Percentiles rank a stretch among this genome's conserved stretches.
Conservation (phyloP, 2,113 vertebrate genomes). For the Diphyllodes magnificus region DNA sequence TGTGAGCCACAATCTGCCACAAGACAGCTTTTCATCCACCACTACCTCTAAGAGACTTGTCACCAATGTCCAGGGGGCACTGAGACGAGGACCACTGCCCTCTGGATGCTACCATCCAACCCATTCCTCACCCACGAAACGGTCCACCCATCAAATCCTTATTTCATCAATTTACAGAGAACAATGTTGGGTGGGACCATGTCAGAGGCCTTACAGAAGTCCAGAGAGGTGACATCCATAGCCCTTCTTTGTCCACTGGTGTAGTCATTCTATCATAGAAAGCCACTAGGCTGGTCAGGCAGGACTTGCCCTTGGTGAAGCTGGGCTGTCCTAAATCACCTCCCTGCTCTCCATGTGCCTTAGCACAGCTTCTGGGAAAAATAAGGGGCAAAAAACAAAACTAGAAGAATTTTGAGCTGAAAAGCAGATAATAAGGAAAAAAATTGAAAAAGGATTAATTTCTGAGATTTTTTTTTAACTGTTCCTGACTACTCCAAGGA, state of each 20-base stretch:
- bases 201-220: not conserved
- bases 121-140: fast-evolving
- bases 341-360: not conserved
- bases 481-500: not conserved
- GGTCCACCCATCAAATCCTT: no score
- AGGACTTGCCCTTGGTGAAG: not conserved
- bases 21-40: not conserved
- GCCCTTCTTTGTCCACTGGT: not conserved
- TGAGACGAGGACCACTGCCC: fast-evolving
- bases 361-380: not conserved
- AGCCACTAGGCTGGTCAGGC: not conserved
- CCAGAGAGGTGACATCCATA: not conserved
- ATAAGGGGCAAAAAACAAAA: not conserved
- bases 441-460: not conserved
- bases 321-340: not conserved
- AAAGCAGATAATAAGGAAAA: not conserved
- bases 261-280: not conserved
- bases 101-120: not conserved
- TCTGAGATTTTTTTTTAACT: not conserved
- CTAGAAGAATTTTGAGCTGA: not conserved
- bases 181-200: fast-evolving
- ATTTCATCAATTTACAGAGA: not conserved
- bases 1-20: not conserved
- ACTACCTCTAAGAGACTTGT: not conserved
- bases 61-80: fast-evolving